phyloP scores from a whole-genome alignment of 2,113 vertebrate genomes.

The Eonycteris spelaea region DNA sequence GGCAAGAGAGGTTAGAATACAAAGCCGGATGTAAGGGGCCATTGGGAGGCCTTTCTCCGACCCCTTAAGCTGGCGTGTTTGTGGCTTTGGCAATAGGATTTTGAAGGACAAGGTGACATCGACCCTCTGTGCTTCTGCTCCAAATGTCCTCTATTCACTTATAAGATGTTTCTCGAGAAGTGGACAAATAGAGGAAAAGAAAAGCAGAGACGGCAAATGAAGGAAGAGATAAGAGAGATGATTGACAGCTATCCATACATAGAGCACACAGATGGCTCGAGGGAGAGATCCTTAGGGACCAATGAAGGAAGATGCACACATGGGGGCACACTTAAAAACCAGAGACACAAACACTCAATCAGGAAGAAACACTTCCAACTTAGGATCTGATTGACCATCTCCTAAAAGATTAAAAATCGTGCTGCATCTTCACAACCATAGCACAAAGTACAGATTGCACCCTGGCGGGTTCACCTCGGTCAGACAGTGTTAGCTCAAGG shows the following conservation, averaged over 20 bases:
- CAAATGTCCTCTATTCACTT: background rate
- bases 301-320: background rate
- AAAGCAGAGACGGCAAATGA: background rate
- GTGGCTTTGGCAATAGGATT: background rate
- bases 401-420: background rate
- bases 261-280: background rate
- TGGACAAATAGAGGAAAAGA: background rate
- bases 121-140: background rate
- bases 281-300: too few species aligned
- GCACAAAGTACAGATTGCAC: background rate
- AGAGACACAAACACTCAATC: accelerated
- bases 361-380: background rate
- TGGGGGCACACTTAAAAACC: background rate
- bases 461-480: too few species aligned
- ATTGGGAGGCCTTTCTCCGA: background rate
- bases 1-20: background rate
- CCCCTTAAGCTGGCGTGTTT: background rate
- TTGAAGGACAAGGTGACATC: background rate
- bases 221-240: background rate
- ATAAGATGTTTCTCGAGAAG: too few species aligned
- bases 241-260: background rate
- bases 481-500: too few species aligned
- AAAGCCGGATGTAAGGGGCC: background rate
- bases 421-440: background rate
- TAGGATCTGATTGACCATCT: too few species aligned